These are phyloP conservation scores for Tipula unca DNA, from an alignment of 2,888 invertebrate genomes.

Conservation along the genomic window DNA sequence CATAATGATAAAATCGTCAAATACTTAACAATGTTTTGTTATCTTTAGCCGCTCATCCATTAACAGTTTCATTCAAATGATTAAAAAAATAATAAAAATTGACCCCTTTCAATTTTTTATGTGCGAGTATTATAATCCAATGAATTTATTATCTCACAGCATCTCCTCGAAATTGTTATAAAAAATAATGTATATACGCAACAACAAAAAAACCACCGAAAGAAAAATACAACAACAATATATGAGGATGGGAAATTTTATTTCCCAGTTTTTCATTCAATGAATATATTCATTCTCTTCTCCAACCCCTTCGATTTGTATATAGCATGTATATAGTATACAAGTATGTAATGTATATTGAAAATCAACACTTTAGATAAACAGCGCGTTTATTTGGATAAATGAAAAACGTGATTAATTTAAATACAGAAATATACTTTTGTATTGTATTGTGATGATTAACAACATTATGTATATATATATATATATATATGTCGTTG, in stretches of 20 bases:
- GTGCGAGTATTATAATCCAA: not conserved
- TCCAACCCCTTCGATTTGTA: not conserved
- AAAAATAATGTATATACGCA: not conserved
- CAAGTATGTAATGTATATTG: not conserved
- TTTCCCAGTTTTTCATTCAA: not conserved
- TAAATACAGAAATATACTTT: not conserved
- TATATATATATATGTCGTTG: no score
- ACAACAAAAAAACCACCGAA: not conserved
- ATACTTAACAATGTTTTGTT: not conserved
- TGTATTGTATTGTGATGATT: not conserved
- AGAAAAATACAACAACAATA: not conserved
- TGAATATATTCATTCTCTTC: not conserved
- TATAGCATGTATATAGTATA: not conserved
- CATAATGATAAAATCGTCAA: not conserved
- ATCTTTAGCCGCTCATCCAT: not conserved
- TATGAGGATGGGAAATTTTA: not conserved
- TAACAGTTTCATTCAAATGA: not conserved
- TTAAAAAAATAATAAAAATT: not conserved
- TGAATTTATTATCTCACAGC: not conserved
- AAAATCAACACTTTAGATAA: not conserved
- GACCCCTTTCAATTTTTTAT: constrained; percentile 8
- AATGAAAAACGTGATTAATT: not conserved
- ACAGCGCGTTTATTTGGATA: not conserved
- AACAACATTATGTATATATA: not conserved
- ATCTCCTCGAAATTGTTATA: not conserved